Evolutionary conservation across 2,888 invertebrate species (phyloP), one percentile per base, ranked within the genome.

Genomic region (Sarcophaga carnaria): DNA sequence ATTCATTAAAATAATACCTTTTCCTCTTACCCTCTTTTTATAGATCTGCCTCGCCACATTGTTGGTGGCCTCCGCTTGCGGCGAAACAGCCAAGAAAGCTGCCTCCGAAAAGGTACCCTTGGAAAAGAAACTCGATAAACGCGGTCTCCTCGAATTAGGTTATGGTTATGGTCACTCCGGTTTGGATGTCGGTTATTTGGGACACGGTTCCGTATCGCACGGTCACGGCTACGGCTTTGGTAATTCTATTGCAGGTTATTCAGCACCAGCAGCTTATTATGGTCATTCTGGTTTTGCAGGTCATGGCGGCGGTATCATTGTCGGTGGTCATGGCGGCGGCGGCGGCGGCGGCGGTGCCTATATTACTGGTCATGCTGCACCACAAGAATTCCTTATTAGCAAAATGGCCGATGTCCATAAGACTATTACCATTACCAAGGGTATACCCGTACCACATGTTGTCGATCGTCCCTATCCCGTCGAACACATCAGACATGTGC

Each of bases 81-180:
- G 95, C 90, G 95, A 96, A 93, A 95, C 95, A 93, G 95, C 95
- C 93, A 90, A 72, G 49, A 87, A 88, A 20, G 88, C 95, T 94
- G 95, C 95, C 93, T 95, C 95, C 93, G 88, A 94, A 91, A 95
- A 94, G 90, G 94, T 94, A 90, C 94, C 95, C 80, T 93, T 95
- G 89, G 96, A 96, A 88, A 96, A 97, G 95, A 97, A 97, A 93
- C 95, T 96, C 93, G 96, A 96, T 94, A 97, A 97, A 94, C 96
- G 97, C 90, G 97, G 97, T 89, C 95, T 97, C 90, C 94, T 96
- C 85, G 95, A 96, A 92, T 94, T 97, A 92, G 97, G 97, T 90
- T 97, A 97, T 90, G 97, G 97, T 79, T 97, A 97, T 93, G 96
- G 96, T 85, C 95, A 95, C 91, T 95, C 96, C 90, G 97, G 96